Percentiles rank a stretch among this genome's conserved stretches.
Evolutionary conservation across 2,888 invertebrate species (phyloP).

Genomic region (Coelogynopora nodosa): DNA sequence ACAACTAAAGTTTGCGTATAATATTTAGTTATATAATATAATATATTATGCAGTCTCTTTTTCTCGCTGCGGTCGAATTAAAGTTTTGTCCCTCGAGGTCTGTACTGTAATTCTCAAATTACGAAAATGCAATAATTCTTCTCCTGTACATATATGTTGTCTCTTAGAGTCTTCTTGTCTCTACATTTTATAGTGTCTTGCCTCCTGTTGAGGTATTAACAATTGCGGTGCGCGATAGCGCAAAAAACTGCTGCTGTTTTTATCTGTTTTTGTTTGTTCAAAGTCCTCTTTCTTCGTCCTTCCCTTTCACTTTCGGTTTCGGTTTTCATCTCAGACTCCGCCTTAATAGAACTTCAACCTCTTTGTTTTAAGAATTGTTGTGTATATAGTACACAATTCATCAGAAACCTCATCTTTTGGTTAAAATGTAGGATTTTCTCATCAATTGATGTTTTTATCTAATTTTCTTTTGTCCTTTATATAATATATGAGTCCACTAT

Average conservation of each 20-base stretch:
- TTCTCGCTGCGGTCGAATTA: constrained; percentile 8
- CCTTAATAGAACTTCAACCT: background rate
- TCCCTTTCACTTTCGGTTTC: background rate
- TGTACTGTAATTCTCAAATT: background rate
- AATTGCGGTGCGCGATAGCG: background rate
- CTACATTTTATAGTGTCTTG: no score
- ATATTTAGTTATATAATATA: no score
- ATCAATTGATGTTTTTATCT: background rate
- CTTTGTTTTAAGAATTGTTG: background rate
- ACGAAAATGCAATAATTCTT: background rate
- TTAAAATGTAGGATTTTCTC: background rate
- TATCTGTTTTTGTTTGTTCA: background rate
- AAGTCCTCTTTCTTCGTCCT: background rate
- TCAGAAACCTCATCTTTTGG: no score
- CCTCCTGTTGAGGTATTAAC: background rate
- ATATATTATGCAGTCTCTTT: background rate
- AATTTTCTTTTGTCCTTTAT: background rate
- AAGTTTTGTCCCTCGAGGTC: constrained; percentile 7
- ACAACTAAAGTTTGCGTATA: no score
- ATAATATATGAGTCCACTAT: background rate
- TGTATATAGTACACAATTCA: background rate
- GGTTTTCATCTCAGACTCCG: background rate
- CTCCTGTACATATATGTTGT: background rate
- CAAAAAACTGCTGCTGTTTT: background rate
- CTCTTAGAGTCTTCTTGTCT: no score